Evolutionary conservation across 1,140 invertebrate genomes (phyloP).

Genomic region (Helicoverpa armigera): DNA sequence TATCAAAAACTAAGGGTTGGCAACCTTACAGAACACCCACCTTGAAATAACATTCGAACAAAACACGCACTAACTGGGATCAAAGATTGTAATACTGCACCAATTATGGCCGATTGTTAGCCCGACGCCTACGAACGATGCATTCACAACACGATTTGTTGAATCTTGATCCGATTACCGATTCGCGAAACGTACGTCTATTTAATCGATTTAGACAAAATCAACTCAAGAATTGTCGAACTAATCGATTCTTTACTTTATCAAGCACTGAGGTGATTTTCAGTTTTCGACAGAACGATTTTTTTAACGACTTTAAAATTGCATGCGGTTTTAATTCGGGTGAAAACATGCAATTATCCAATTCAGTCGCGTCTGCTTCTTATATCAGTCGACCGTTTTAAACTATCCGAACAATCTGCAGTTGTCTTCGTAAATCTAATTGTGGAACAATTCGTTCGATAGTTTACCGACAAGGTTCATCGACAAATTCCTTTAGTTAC

Average conservation of each 20-base stretch:
- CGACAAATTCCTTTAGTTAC: constrained; percentile 10
- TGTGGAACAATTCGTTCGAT: constrained; percentile 20
- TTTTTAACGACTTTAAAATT: background rate
- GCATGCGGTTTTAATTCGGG: background rate
- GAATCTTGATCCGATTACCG: background rate
- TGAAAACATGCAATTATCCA: background rate
- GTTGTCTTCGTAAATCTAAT: constrained; percentile 10
- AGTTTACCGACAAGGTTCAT: constrained; percentile 24
- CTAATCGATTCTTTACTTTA: background rate
- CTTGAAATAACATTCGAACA: constrained; percentile 3
- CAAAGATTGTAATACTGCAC: constrained; percentile 30
- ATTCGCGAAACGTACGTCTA: background rate
- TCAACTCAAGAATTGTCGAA: background rate
- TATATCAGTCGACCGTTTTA: background rate
- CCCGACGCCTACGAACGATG: background rate
- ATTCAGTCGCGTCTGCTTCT: background rate
- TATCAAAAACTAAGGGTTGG: background rate
- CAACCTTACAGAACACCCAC: constrained; percentile 21
- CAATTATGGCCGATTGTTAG: constrained; percentile 16
- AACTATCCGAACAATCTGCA: constrained; percentile 3
- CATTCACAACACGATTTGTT: constrained; percentile 4
- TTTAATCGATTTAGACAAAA: background rate
- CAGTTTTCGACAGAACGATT: too few relatives aligned
- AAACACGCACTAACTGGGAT: constrained; percentile 13
- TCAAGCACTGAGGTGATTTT: background rate